Conservation (phyloP, 2,113 vertebrate genomes). For the Muntiacus muntjak region DNA sequence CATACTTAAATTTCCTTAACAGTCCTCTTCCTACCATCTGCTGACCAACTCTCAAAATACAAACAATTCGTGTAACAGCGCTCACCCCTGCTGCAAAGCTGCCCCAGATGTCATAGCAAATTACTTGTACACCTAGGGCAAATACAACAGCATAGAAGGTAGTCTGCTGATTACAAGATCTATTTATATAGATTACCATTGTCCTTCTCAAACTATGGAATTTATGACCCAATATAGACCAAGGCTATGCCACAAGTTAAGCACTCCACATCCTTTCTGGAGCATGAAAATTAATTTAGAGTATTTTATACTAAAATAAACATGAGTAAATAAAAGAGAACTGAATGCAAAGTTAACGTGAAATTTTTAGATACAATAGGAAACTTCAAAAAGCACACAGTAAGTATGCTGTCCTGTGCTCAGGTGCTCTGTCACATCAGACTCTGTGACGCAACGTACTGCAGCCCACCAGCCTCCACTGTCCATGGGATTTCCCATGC, state of each 20-base stretch:
- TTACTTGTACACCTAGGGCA: not conserved
- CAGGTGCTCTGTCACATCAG: not conserved
- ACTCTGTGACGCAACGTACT: not conserved
- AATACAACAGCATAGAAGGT: not conserved
- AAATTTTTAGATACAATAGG: not conserved
- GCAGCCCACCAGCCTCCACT: not conserved
- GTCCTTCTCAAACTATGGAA: not conserved
- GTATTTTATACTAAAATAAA: conserved; percentile 1
- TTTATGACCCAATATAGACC: not conserved
- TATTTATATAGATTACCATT: not conserved
- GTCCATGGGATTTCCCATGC: not conserved
- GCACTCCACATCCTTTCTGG: not conserved
- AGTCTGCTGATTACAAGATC: not conserved
- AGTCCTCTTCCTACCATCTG: not conserved
- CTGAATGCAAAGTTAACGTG: not conserved
- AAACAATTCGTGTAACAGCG: not conserved
- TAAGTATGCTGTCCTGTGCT: not conserved
- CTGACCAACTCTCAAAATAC: not conserved
- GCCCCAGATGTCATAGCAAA: not conserved
- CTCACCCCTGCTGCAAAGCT: not conserved
- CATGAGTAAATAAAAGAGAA: not conserved
- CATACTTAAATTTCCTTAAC: not conserved
- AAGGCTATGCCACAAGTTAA: not conserved
- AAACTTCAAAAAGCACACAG: not conserved
- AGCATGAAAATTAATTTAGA: not conserved